Conservation (phyloP, 1,140 invertebrate genomes). For the Notospermus geniculatus region DNA sequence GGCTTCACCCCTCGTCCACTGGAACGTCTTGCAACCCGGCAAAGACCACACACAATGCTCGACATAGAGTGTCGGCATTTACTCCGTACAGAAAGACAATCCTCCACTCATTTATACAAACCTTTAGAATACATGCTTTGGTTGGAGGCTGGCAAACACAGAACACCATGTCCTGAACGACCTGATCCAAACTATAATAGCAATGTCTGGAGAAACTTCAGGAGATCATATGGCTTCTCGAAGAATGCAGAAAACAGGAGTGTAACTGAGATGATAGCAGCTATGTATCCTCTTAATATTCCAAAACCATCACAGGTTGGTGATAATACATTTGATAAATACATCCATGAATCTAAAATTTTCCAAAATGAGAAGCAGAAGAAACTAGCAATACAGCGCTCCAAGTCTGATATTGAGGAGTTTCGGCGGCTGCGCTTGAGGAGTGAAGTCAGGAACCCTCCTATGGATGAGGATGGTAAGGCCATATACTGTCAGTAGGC, state of each 20-base stretch:
- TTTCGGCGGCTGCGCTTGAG: slow-evolving; percentile 42
- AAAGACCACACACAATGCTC: slow-evolving; percentile 37
- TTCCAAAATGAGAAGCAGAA: slow-evolving; percentile 45
- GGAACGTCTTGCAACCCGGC: slow-evolving; percentile 36
- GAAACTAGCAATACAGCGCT: slow-evolving; percentile 41
- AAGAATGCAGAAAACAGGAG: slow-evolving; percentile 39
- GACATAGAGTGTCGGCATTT: slow-evolving; percentile 52
- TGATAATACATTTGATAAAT: slow-evolving; percentile 48
- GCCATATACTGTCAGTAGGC: background rate
- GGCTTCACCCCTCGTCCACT: slow-evolving; percentile 48
- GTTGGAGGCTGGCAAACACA: slow-evolving; percentile 51
- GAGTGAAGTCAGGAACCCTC: slow-evolving; percentile 49
- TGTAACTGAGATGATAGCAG: slow-evolving; percentile 46
- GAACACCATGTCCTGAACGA: slow-evolving; percentile 36
- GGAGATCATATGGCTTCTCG: slow-evolving; percentile 44
- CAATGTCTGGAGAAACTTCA: slow-evolving; percentile 54
- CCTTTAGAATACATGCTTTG: slow-evolving; percentile 47
- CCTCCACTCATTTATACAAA: slow-evolving; percentile 36
- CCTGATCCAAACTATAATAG: slow-evolving; percentile 50
- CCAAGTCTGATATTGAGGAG: slow-evolving; percentile 38
- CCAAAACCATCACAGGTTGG: slow-evolving; percentile 48
- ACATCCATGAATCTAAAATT: slow-evolving; percentile 41
- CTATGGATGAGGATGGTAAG: slow-evolving; percentile 49
- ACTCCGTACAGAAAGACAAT: slow-evolving; percentile 33
- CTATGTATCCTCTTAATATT: slow-evolving; percentile 53